Evolutionary conservation across 2,888 invertebrate species (phyloP).

Genomic region (Ptychoptera contaminata): DNA sequence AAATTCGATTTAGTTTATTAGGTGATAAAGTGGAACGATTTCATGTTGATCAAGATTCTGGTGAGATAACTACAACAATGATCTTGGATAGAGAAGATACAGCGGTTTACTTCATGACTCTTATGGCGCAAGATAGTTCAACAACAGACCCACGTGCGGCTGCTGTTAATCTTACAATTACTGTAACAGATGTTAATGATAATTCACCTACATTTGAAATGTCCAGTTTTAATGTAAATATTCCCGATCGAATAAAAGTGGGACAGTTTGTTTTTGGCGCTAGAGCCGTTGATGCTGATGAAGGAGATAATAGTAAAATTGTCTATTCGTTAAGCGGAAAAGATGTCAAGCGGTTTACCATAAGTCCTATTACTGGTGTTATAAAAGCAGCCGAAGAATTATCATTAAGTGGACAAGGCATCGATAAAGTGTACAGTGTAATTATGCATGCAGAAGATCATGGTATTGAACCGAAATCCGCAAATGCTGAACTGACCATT

Average conservation of each 20-base stretch:
- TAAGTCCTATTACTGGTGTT: constrained; percentile 71
- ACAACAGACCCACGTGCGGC: constrained; percentile 70
- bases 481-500: constrained; percentile 60
- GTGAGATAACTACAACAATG: constrained; percentile 57
- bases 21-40: constrained; percentile 74
- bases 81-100: constrained; percentile 67
- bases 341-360: constrained; percentile 59
- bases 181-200: constrained; percentile 70
- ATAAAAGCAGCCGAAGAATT: constrained; percentile 62
- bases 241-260: constrained; percentile 62
- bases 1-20: constrained; percentile 68
- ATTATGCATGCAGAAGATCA: constrained; percentile 69
- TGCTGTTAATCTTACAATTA: constrained; percentile 67
- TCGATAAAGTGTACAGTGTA: constrained; percentile 47
- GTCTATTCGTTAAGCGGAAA: constrained; percentile 62
- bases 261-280: constrained; percentile 86
- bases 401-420: constrained; percentile 35
- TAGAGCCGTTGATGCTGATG: constrained; percentile 70
- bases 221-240: constrained; percentile 58
- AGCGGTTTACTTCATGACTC: constrained; percentile 58
- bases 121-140: constrained; percentile 81
- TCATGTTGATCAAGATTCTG: constrained; percentile 59
- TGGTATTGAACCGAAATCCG: constrained; percentile 50
- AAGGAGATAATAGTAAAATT: constrained; percentile 66
- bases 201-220: constrained; percentile 66